Evolutionary conservation across 2,113 vertebrate genomes (phyloP).

Genomic region (Myodes glareolus): DNA sequence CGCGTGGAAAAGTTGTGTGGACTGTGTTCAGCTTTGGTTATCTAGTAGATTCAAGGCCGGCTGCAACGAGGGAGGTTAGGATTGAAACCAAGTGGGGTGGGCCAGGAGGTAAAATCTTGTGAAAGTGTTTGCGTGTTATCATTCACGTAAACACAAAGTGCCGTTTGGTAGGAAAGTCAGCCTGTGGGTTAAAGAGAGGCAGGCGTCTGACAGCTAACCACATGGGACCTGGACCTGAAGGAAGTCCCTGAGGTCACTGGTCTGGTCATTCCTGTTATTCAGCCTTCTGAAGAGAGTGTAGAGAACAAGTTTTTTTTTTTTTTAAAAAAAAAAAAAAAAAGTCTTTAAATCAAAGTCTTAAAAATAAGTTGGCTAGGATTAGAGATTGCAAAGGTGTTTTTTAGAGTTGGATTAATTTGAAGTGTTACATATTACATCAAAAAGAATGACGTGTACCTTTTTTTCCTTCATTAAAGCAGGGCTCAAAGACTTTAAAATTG

Average conservation of each 20-base stretch:
- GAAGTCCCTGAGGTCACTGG: not conserved
- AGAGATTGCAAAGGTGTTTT: slow-evolving; percentile 3
- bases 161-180: not conserved
- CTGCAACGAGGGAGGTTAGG: not conserved
- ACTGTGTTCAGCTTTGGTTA: not conserved
- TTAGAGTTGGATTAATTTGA: slow-evolving; percentile 10
- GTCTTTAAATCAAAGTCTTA: not conserved
- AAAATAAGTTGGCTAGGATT: slow-evolving; percentile 15
- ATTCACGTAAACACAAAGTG: not conserved
- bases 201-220: not conserved
- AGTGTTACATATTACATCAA: not conserved
- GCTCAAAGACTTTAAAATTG: not conserved
- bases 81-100: not conserved
- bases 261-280: not conserved
- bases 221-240: not conserved
- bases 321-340: not conserved
- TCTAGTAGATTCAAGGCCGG: not conserved
- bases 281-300: not conserved
- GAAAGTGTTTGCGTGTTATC: not conserved
- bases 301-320: not conserved
- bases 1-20: not conserved
- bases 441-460: not conserved
- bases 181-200: not conserved
- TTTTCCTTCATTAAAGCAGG: not conserved
- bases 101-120: not conserved